Evolutionary conservation across 2,797 vertebrate genomes (phyloP).

Genomic region (Betta splendens): DNA sequence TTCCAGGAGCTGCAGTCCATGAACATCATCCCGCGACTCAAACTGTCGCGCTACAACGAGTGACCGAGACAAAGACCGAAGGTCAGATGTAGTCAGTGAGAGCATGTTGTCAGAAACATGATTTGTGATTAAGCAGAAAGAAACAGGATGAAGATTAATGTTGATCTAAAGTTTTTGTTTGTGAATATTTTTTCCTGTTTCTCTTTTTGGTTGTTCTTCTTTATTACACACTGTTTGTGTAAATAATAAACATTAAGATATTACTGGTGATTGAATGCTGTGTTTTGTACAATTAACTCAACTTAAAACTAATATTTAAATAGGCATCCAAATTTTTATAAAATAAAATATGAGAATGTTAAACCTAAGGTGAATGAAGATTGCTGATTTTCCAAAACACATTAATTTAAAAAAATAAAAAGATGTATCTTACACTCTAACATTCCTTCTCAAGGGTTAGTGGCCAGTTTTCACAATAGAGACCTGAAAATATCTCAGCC

Average conservation of each 20-base stretch:
- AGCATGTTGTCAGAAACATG: constrained; percentile 5
- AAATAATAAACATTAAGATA: constrained; percentile 66
- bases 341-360: too few species aligned
- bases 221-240: constrained; percentile 45
- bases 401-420: neutral
- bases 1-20: constrained; percentile 99
- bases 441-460: neutral
- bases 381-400: too few species aligned
- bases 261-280: constrained; percentile 26
- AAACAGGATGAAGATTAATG: constrained; percentile 13
- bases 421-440: neutral
- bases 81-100: constrained; percentile 24
- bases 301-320: neutral
- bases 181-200: constrained; percentile 1
- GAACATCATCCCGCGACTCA: constrained; percentile 98
- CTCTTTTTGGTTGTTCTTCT: constrained; percentile 38
- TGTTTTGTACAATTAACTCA: constrained; percentile 26
- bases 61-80: constrained; percentile 61
- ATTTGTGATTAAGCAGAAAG: constrained; percentile 1
- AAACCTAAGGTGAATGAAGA: too few species aligned
- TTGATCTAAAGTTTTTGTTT: constrained; percentile 19
- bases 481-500: neutral
- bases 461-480: neutral
- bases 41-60: constrained; percentile 96
- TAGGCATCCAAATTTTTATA: neutral